Base-by-base conservation (phyloP, 2,797 vertebrate genomes). In the Melanotaenia parkinsoni region DNA sequence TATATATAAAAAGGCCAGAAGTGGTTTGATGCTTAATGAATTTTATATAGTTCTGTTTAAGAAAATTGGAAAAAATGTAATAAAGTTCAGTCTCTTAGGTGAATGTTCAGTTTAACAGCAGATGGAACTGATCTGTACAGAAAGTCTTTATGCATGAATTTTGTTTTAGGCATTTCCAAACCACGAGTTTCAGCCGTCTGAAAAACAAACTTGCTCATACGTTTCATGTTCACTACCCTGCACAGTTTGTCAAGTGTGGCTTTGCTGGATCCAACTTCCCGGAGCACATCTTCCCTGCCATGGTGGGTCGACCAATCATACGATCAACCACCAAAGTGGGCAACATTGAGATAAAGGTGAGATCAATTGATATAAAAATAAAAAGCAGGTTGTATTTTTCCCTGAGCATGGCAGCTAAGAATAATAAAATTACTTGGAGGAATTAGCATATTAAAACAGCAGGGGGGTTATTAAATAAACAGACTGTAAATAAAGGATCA, bases 191-290 rank as follows among this genome's bases (percentile, higher is more conserved):
- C 37, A 56, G 37, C 51, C 4, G 16, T n/a, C 16, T 1, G 12
- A 45, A 81, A 63, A 59, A 1, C 4, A 58, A 82, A 74, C 35
- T 50, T 35, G 5, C 2, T 35, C 1, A 32, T 1, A 1, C 67
- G 22, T 65, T 53, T 75, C 14, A 59, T 53, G 77, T 45, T 64
- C 58, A 83, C 57, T 59, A 71, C 51, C 57, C 32, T 57, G 11
- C 50, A 1, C 89, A 96, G 95, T 96, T 96, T 81, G 95, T 96
- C 67, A 96, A 96, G 62, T 96, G 95, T 22, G 95, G 95, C 35
- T 95, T 93, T 5, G 95, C 95, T 0, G 95, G 95, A 30, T 95
- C 95, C 74, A 96, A 96, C 91, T 96, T 96, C 83, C 95, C 95
- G 0, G 94, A 95, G 0, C 95, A 96, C 90, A 96, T 96, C 83